Base-by-base conservation (phyloP, 2,888 invertebrate genomes). In the Trissoscelio sp. region DNA sequence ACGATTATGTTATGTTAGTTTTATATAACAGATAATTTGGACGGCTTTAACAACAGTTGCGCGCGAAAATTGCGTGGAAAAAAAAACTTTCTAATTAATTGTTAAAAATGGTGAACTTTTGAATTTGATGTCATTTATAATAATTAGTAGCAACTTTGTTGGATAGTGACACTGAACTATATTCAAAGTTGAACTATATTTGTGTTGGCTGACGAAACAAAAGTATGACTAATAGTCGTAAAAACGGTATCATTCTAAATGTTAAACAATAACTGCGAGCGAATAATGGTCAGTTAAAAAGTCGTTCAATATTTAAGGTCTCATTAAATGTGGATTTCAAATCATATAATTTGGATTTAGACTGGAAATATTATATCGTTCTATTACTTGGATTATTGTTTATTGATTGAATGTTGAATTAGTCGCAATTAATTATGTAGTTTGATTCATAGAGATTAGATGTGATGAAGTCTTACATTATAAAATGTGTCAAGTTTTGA, bases 161-260 rank as follows among this genome's bases (percentile, higher is more conserved):
- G 2, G 64, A 58, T 79, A 51, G 66, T 79, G 78, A 66, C 72
- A 79, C 44, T 79, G 78, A 79, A 79, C 72, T 79, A 79, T 51
- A 79, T 79, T 66, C 12, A 3, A 18, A 42, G 42, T 60, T 57
- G 18, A 44, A 57, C 4, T 22, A 34, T 24, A 53, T 20, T 18
- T 53, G 46, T 62, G 37, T 28, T 14, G 51, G 18, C 39, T 66
- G 58, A 22, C 39, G 72, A 42, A 78, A 64, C 46, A 57, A n/a
- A n/a, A 42, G 39, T 51, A 55, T 67, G 62, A 44, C 69, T 67
- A 69, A 60, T 42, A 31, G 58, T 58, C 72, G 72, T 79, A 79
- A 79, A 79, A 66, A 42, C 64, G 3, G n/a, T 42, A 53, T 72
- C 46, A 42, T 60, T 69, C 20, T 12, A 14, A n/a, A 31, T 37